Evolutionary conservation across 1,140 invertebrate species (phyloP).

Genomic region (Aphelenchoides besseyi): DNA sequence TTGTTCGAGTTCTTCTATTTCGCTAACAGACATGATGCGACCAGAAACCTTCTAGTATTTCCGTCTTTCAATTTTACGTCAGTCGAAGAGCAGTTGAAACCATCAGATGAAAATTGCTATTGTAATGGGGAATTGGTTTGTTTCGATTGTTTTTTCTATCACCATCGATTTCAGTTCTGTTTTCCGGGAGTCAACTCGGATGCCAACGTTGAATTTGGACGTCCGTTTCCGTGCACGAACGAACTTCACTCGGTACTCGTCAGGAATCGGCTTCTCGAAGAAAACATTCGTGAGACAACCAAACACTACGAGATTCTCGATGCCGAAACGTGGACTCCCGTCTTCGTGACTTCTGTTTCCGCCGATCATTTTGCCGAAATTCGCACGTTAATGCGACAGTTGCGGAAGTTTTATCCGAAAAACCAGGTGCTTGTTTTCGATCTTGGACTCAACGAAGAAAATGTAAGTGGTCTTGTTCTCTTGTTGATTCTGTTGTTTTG

Average conservation of each 20-base stretch:
- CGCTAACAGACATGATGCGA: no score
- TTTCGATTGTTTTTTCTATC: not conserved
- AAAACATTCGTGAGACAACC: not conserved
- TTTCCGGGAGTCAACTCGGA: slow-evolving; percentile 16
- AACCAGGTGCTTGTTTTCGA: slow-evolving; percentile 5
- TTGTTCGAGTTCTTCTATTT: no score
- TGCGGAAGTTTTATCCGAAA: not conserved
- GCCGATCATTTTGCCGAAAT: not conserved
- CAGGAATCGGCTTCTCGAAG: not conserved
- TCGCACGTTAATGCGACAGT: not conserved
- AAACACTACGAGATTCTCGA: not conserved
- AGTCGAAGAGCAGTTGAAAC: no score
- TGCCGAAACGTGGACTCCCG: not conserved
- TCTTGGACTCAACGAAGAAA: not conserved
- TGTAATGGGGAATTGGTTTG: not conserved
- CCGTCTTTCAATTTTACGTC: no score
- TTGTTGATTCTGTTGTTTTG: not conserved
- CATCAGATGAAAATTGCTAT: no score
- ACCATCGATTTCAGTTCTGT: slow-evolving; percentile 10
- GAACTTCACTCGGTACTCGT: not conserved
- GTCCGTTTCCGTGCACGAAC: not conserved
- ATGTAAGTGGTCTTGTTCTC: not conserved
- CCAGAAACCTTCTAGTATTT: no score
- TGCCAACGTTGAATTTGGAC: not conserved
- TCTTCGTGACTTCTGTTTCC: slow-evolving; percentile 13